phyloP scores from a whole-genome alignment of 2,888 invertebrate species.

The Ormyrus rosae region DNA sequence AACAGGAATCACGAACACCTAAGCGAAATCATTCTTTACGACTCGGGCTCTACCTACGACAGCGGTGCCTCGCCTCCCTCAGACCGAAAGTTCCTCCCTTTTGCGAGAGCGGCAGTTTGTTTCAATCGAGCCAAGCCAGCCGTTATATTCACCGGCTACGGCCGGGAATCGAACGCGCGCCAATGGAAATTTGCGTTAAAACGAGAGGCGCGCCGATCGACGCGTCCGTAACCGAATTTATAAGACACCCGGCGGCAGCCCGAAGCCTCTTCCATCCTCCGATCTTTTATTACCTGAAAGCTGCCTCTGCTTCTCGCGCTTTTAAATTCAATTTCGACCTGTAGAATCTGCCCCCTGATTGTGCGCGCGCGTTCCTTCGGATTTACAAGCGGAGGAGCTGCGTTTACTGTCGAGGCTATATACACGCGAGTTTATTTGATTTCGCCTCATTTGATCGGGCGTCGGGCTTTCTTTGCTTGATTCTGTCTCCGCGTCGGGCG shows the following conservation, averaged over 20 bases:
- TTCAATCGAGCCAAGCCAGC: constrained; percentile 15
- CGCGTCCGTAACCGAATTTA: too few relatives aligned
- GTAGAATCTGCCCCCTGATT: constrained; percentile 50
- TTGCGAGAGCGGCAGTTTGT: constrained; percentile 6
- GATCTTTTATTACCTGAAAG: background rate
- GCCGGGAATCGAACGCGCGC: background rate
- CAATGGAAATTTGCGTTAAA: constrained; percentile 22
- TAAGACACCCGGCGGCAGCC: too few relatives aligned
- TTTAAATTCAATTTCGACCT: constrained; percentile 42
- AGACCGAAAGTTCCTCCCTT: too few relatives aligned
- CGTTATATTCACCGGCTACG: background rate
- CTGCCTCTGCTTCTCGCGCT: background rate
- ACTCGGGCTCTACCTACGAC: background rate
- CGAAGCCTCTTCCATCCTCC: background rate
- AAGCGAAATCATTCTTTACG: constrained; percentile 37
- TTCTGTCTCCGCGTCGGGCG: background rate
- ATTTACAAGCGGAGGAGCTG: constrained; percentile 20
- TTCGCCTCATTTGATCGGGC: too few relatives aligned
- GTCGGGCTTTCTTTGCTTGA: background rate
- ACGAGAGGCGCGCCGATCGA: too few relatives aligned
- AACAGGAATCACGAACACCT: background rate
- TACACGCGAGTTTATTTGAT: background rate
- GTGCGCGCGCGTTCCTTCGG: constrained; percentile 15
- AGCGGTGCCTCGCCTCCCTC: too few relatives aligned
- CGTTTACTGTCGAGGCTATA: background rate